Conservation (phyloP, 2,797 vertebrate genomes). For the Enteromius paludinosus region DNA sequence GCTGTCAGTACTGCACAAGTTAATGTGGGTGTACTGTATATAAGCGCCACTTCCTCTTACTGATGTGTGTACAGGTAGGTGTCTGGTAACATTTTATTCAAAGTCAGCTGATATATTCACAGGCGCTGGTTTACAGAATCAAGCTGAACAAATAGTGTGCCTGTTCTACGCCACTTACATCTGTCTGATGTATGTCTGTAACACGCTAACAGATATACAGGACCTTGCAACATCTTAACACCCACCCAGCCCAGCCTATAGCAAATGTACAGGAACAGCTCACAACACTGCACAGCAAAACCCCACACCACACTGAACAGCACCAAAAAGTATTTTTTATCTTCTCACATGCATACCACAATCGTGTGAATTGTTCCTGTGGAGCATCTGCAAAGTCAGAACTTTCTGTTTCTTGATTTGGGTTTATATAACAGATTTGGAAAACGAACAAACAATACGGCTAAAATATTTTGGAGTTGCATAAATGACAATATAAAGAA, state of each 20-base stretch:
- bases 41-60: not conserved
- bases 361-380: not conserved
- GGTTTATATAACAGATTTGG: not conserved
- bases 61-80: not conserved
- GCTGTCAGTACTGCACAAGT: not conserved
- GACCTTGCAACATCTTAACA: not conserved
- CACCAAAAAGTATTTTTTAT: not conserved
- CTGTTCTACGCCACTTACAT: not conserved
- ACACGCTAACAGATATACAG: not conserved
- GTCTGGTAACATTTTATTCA: not conserved
- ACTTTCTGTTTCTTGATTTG: not conserved
- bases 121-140: not conserved
- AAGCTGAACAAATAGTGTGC: not conserved
- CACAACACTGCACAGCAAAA: not conserved
- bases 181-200: not conserved
- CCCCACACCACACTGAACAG: not conserved
- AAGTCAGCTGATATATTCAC: not conserved
- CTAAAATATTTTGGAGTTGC: too few species aligned
- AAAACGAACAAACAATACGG: too few species aligned
- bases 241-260: not conserved
- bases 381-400: not conserved
- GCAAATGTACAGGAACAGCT: not conserved
- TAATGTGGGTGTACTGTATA: not conserved
- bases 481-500: too few species aligned
- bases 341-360: not conserved